These are phyloP conservation scores for Diarsia dahlii DNA, from an alignment of 2,888 invertebrate species.

Conservation along the genomic window DNA sequence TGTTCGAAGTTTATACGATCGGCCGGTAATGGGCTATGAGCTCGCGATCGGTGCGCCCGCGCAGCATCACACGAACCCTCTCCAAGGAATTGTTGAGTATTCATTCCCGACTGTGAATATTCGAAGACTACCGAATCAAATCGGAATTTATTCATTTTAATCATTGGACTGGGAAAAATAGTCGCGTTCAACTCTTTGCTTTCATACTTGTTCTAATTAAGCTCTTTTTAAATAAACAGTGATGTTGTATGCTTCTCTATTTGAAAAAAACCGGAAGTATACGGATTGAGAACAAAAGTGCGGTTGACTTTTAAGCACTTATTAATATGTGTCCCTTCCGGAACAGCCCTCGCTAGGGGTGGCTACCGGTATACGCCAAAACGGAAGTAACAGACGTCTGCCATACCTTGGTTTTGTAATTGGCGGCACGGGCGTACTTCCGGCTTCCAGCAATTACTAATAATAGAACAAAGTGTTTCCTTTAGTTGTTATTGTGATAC, in stretches of 20 bases:
- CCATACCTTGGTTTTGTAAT: constrained; percentile 84
- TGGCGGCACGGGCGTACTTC: constrained; percentile 88
- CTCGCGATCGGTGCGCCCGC: constrained; percentile 74
- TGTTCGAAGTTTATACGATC: constrained; percentile 89
- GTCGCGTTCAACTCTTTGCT: constrained; percentile 1
- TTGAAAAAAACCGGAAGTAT: constrained; percentile 76
- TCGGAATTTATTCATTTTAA: constrained; percentile 1
- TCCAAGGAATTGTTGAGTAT: constrained; percentile 56
- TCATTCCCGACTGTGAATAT: constrained; percentile 40
- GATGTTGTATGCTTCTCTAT: background rate
- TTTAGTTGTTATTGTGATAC: constrained; percentile 37
- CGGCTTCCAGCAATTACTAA: constrained; percentile 73
- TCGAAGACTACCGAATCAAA: constrained; percentile 2
- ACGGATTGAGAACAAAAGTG: constrained; percentile 79
- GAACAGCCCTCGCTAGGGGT: constrained; percentile 86
- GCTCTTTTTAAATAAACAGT: constrained; percentile 11
- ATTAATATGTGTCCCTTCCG: constrained; percentile 87
- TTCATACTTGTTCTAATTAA: background rate
- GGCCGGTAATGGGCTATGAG: constrained; percentile 83
- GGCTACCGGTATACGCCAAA: constrained; percentile 83
- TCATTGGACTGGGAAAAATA: background rate
- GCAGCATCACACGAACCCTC: constrained; percentile 72
- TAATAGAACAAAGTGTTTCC: constrained; percentile 67
- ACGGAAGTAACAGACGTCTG: constrained; percentile 89
- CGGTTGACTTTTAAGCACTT: constrained; percentile 85